Base-by-base conservation (phyloP, 2,797 vertebrate genomes). In the Champsocephalus gunnari region DNA sequence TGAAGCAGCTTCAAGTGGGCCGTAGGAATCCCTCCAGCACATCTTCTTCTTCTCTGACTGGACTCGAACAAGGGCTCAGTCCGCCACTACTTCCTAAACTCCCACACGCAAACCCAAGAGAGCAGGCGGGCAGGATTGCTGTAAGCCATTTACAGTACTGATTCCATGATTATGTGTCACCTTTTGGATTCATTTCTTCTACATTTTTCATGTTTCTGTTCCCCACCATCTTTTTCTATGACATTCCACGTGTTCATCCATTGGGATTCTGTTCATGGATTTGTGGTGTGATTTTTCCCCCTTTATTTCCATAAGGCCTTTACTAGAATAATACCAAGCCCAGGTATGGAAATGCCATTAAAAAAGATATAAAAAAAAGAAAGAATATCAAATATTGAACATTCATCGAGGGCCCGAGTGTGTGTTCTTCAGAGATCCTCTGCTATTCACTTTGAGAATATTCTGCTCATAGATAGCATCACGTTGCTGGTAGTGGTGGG, bases 1-100 rank as follows among this genome's bases (percentile, higher is more conserved):
- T 95, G 94, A 95, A 94, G 89, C 73, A 45, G 87, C 91, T 89
- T 93, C 88, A 89, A 93, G 94, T 93, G 92, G 87, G 86, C 93
- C 87, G 79, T 55, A 80, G 87, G 86, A 88, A 80, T 90, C 91
- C 92, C 90, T 93, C 80, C 89, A 91, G 87, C 90, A 81, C 79
- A 82, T 85, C 79, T 65, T 87, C 82, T 88, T 84, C 67, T n/a
- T 81, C 80, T 82, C 78, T 43, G 80, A 76, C 87, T 81, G 87
- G 88, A 93, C 85, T 86, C 45, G 77, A 87, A 85, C 83, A 67
- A 87, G 69, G 60, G 75, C 70, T 86, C 81, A 60, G 83, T 80
- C 66, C 62, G 14, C 62, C 67, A 57, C 73, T 75, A 70, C 66
- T 71, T 79, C 71, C 71, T 73, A 34, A 77, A 81, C 62, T 89